Conservation (phyloP, 2,888 invertebrate genomes). For the Heteromurus nitidus region DNA sequence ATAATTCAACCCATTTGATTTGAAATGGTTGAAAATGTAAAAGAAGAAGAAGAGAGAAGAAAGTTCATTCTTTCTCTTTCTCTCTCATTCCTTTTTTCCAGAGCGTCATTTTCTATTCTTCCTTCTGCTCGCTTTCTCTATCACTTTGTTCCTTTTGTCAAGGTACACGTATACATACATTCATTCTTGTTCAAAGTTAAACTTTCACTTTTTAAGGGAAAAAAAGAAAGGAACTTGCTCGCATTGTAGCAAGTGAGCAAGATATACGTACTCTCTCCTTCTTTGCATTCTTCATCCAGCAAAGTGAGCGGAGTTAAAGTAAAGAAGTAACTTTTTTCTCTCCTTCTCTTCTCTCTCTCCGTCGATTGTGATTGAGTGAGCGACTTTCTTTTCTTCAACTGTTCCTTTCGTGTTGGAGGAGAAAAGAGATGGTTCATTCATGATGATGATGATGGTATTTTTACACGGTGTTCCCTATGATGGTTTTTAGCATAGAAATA, state of each 20-base stretch:
- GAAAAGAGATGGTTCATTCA: conserved; percentile 10
- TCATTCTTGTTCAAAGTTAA: conserved; percentile 2
- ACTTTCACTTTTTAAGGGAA: conserved; percentile 17
- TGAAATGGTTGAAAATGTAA: conserved; percentile 21
- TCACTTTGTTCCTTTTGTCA: neutral
- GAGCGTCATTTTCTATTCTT: conserved; percentile 3
- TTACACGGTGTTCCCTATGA: neutral
- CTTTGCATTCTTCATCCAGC: neutral
- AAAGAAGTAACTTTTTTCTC: conserved; percentile 22
- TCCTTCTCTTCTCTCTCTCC: neutral
- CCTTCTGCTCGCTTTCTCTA: too few relatives aligned
- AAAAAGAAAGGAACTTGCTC: neutral
- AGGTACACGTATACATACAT: too few relatives aligned
- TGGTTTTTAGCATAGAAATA: too few relatives aligned
- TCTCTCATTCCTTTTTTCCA: neutral
- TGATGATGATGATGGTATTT: conserved; percentile 9
- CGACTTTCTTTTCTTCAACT: conserved; percentile 8
- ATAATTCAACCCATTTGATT: conserved; percentile 19
- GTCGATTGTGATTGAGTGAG: conserved; percentile 38
- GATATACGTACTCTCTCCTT: too few relatives aligned
- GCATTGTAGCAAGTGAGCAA: conserved; percentile 1
- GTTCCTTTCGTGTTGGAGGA: neutral
- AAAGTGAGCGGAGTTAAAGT: neutral
- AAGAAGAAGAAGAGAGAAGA: conserved; percentile 4
- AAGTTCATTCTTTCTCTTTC: conserved; percentile 16